Conservation (phyloP, 2,888 invertebrate genomes). For the Drosophila paranaensis region DNA sequence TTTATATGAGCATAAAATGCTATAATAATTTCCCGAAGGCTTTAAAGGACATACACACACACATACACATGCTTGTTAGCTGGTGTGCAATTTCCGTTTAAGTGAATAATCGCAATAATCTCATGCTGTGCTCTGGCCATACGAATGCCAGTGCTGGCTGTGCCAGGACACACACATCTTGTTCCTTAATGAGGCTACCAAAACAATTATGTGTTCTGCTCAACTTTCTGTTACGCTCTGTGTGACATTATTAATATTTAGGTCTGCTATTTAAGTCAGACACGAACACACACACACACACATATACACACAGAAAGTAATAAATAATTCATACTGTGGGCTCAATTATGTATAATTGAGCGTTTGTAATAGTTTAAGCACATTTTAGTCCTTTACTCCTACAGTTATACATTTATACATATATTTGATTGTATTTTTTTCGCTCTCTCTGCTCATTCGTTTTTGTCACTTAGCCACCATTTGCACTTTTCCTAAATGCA, state of each 20-base stretch:
- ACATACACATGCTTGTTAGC: neutral
- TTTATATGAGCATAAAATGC: constrained; percentile 21
- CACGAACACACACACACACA: constrained; percentile 26
- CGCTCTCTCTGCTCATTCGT: constrained; percentile 13
- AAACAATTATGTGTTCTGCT: constrained; percentile 55
- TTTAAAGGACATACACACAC: constrained; percentile 34
- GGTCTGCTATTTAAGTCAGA: constrained; percentile 49
- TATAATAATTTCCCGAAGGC: constrained; percentile 22
- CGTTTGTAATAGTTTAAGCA: constrained; percentile 60
- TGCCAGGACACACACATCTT: constrained; percentile 42
- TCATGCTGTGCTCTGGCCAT: constrained; percentile 47
- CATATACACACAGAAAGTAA: constrained; percentile 19
- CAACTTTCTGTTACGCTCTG: constrained; percentile 7
- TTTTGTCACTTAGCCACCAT: constrained; percentile 45
- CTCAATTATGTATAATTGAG: constrained; percentile 66
- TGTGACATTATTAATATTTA: constrained; percentile 60
- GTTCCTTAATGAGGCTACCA: constrained; percentile 58
- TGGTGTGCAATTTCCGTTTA: constrained; percentile 40
- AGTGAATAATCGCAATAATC: constrained; percentile 57
- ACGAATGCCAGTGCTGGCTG: constrained; percentile 28
- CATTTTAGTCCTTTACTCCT: constrained; percentile 43
- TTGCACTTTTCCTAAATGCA: constrained; percentile 42
- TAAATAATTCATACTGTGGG: constrained; percentile 55
- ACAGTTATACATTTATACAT: constrained; percentile 8
- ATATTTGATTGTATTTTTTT: constrained; percentile 7